These are phyloP conservation scores for Limnephilus rhombicus DNA, from an alignment of 2,888 invertebrate species.

Conservation along the genomic window DNA sequence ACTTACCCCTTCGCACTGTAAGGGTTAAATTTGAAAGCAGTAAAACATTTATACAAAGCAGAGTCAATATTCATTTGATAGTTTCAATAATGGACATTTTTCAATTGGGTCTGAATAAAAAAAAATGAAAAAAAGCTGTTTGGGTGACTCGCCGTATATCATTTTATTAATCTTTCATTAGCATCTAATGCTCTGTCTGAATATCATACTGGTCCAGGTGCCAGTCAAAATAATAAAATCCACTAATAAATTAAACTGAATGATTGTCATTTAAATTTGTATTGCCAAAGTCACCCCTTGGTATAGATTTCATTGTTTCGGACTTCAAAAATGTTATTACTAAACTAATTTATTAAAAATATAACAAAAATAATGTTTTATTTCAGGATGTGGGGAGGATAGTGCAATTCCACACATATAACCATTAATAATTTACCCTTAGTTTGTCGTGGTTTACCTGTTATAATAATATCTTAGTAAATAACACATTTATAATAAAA, in stretches of 20 bases:
- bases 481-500: no score
- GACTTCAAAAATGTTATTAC: not conserved
- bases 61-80: slow-evolving; percentile 43
- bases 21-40: slow-evolving; percentile 22
- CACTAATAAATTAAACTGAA: not conserved
- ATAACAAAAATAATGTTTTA: no score
- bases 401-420: no score
- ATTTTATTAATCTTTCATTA: slow-evolving; percentile 60
- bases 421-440: no score
- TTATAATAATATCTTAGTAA: no score
- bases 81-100: slow-evolving; percentile 37
- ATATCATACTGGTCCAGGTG: slow-evolving; percentile 53
- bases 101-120: slow-evolving; percentile 35
- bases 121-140: slow-evolving; percentile 37
- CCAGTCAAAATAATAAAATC: slow-evolving; percentile 19
- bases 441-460: no score
- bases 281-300: not conserved
- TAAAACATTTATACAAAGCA: not conserved
- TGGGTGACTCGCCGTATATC: slow-evolving; percentile 41
- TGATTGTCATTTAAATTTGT: slow-evolving; percentile 16
- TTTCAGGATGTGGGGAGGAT: no score
- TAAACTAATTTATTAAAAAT: no score
- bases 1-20: not conserved
- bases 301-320: not conserved
- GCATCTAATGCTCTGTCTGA: slow-evolving; percentile 53